phyloP scores from a whole-genome alignment of 2,888 invertebrate species.

The Electrophaes corylata region DNA sequence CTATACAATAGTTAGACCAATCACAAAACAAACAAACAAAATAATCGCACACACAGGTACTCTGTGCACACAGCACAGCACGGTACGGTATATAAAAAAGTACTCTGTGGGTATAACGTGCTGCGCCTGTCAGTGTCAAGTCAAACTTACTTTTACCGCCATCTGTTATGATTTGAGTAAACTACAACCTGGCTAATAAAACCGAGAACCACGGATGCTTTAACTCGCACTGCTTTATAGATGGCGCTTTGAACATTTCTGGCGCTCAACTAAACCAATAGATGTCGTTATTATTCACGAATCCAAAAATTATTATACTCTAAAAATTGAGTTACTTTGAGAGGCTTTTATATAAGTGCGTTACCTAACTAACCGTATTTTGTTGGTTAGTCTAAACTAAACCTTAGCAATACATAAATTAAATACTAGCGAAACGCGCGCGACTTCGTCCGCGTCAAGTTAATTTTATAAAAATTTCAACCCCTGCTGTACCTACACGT shows the following conservation, averaged over 20 bases:
- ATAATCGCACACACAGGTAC: background rate
- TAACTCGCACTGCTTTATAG: slow-evolving; percentile 1
- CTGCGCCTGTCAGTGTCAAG: background rate
- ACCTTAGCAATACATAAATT: too few species aligned
- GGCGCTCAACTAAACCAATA: background rate
- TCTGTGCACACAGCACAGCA: too few species aligned
- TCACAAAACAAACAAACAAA: background rate
- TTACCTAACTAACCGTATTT: too few species aligned
- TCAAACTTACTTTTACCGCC: slow-evolving; percentile 8
- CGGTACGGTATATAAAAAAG: background rate
- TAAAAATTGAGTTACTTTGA: too few species aligned
- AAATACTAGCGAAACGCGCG: too few species aligned
- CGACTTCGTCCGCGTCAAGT: too few species aligned
- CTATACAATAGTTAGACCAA: background rate
- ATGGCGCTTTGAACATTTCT: slow-evolving; percentile 16
- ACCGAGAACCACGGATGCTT: background rate
- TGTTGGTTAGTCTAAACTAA: too few species aligned
- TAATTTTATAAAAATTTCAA: too few species aligned
- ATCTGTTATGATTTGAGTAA: slow-evolving; percentile 8
- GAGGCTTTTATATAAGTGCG: too few species aligned
- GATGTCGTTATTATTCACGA: background rate
- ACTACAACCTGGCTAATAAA: background rate
- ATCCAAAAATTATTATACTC: too few species aligned
- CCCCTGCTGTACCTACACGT: too few species aligned
- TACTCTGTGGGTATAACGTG: too few species aligned